Percentiles rank a stretch among this genome's conserved stretches.
Evolutionary conservation across 2,888 invertebrate species (phyloP).

Genomic region (Chymomyza caudatula): DNA sequence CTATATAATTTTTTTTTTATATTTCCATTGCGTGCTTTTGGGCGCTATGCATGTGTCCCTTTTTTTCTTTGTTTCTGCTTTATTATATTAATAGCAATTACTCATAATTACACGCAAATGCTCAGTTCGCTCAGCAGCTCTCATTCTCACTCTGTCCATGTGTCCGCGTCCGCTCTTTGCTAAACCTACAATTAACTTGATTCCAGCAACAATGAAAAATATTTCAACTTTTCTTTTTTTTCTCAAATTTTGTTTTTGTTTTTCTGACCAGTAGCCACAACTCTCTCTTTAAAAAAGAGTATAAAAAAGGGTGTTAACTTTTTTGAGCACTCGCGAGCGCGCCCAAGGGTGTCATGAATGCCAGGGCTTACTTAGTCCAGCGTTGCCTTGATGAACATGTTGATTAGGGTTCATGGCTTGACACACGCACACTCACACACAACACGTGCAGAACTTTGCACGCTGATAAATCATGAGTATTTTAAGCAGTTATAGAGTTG

Average conservation of each 20-base stretch:
- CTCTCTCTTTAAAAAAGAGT: not conserved
- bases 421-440: not conserved
- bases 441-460: not conserved
- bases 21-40: slow-evolving; percentile 60
- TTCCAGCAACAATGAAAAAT: slow-evolving; percentile 48
- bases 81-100: slow-evolving; percentile 69
- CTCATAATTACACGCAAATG: slow-evolving; percentile 56
- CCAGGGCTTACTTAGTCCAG: not conserved
- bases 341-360: not conserved
- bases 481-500: not conserved
- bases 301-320: slow-evolving; percentile 15
- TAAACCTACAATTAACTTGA: slow-evolving; percentile 63
- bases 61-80: slow-evolving; percentile 18
- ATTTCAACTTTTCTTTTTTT: slow-evolving; percentile 9
- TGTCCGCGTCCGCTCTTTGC: not conserved
- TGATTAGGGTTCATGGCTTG: slow-evolving; percentile 39
- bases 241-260: not conserved
- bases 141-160: not conserved
- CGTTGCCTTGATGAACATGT: slow-evolving; percentile 33
- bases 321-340: slow-evolving; percentile 4
- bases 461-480: not conserved
- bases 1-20: slow-evolving; percentile 26
- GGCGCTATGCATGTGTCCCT: slow-evolving; percentile 42
- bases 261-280: slow-evolving; percentile 5
- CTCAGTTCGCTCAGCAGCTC: slow-evolving; percentile 6